A percentile compares a stretch with the other conserved stretches of the same genome.
Conservation (phyloP, 2,888 invertebrate species). For the Gibbula magus region DNA sequence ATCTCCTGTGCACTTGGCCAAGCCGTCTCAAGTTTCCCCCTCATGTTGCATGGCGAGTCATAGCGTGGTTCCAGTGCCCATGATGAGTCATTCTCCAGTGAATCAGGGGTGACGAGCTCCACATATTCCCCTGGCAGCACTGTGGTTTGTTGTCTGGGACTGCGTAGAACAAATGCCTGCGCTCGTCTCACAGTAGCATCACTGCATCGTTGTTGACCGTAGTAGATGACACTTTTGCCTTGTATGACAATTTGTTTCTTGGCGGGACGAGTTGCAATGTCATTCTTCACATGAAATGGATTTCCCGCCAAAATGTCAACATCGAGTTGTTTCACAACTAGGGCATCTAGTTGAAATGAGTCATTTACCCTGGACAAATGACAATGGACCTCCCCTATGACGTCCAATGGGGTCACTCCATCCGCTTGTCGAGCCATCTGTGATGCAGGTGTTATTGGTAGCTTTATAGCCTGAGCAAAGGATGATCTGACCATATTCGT, state of each 20-base stretch:
- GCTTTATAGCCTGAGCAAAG: slow-evolving; percentile 24
- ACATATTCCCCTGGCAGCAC: too few relatives aligned
- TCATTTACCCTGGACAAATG: not conserved
- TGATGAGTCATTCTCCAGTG: not conserved
- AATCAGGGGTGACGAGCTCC: too few relatives aligned
- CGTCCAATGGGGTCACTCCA: slow-evolving; percentile 36
- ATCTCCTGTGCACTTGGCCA: not conserved
- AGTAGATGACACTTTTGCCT: not conserved
- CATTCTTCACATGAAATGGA: not conserved
- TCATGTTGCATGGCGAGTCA: not conserved
- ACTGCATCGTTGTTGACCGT: not conserved
- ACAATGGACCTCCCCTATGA: too few relatives aligned
- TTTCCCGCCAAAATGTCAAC: not conserved
- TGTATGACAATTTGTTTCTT: not conserved
- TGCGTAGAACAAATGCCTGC: not conserved
- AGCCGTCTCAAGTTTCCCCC: not conserved
- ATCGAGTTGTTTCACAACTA: too few relatives aligned
- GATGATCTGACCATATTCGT: slow-evolving; percentile 36
- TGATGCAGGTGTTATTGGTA: too few relatives aligned
- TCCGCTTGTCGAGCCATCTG: slow-evolving; percentile 44
- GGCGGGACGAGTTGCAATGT: not conserved
- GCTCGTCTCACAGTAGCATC: not conserved
- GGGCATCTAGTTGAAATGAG: not conserved
- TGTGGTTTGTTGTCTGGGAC: not conserved
- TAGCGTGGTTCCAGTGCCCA: not conserved